Evolutionary conservation across 2,113 vertebrate species (phyloP).

Genomic region (Helogale parvula): DNA sequence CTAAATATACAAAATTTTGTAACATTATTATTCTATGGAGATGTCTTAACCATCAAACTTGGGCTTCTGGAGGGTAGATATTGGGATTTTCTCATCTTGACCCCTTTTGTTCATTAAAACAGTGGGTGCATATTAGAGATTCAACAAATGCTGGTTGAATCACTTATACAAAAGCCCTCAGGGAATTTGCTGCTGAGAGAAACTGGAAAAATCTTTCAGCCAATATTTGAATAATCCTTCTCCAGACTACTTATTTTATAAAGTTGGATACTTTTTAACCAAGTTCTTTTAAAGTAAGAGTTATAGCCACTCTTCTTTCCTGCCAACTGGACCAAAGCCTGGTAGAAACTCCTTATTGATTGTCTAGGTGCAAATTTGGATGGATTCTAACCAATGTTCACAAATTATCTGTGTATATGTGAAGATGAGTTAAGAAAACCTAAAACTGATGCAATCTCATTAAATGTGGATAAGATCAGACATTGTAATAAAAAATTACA

Average conservation of each 20-base stretch:
- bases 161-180: neutral
- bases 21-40: neutral
- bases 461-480: neutral
- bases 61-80: neutral
- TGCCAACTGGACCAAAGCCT: neutral
- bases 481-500: neutral
- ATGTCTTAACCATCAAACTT: neutral
- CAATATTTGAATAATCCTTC: neutral
- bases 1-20: neutral
- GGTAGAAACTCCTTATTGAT: neutral
- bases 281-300: neutral
- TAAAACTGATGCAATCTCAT: slow-evolving; percentile 19
- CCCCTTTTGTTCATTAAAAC: neutral
- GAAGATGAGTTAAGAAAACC: slow-evolving; percentile 15
- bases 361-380: neutral
- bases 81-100: neutral
- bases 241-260: neutral
- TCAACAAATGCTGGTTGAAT: slow-evolving; percentile 2
- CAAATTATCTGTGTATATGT: neutral
- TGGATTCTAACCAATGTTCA: neutral
- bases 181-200: neutral
- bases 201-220: neutral
- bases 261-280: neutral
- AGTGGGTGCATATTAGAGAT: neutral
- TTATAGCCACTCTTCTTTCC: neutral